phyloP scores from a whole-genome alignment of 2,797 vertebrate species.

The Balearica regulorum region DNA sequence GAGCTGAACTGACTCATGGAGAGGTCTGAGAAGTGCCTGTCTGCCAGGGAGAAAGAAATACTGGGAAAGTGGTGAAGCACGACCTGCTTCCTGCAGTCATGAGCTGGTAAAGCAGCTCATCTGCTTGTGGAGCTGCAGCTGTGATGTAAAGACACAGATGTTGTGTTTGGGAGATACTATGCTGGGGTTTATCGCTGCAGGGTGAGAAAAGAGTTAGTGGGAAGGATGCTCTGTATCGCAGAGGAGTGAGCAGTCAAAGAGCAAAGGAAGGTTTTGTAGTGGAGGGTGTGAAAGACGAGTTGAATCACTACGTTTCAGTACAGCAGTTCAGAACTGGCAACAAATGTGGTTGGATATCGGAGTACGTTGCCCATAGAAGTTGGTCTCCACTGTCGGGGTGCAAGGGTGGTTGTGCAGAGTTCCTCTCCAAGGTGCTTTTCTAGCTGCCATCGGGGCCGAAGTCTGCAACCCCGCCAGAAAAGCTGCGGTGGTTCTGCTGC shows the following conservation, averaged over 20 bases:
- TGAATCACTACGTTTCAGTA: neutral
- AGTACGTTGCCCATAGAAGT: fast-evolving
- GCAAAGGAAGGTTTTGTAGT: neutral
- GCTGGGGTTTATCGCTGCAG: neutral
- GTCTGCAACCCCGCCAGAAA: fast-evolving
- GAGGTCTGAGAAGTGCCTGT: neutral
- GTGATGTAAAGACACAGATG: neutral
- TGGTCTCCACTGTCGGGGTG: fast-evolving
- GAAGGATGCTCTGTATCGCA: neutral
- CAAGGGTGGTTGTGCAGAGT: neutral
- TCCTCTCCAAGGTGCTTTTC: neutral
- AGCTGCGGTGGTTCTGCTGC: neutral
- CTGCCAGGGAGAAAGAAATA: neutral
- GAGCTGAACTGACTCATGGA: neutral
- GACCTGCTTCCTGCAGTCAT: neutral
- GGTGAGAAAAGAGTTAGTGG: neutral
- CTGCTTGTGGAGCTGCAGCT: neutral
- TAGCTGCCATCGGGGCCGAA: neutral
- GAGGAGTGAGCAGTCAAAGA: neutral
- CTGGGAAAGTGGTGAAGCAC: neutral
- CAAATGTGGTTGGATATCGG: neutral
- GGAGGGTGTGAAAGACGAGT: neutral
- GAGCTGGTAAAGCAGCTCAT: neutral
- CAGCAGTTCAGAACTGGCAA: neutral
- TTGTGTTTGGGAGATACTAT: neutral